Conservation (phyloP, 2,113 vertebrate genomes). For the Gorsachius goisagi region DNA sequence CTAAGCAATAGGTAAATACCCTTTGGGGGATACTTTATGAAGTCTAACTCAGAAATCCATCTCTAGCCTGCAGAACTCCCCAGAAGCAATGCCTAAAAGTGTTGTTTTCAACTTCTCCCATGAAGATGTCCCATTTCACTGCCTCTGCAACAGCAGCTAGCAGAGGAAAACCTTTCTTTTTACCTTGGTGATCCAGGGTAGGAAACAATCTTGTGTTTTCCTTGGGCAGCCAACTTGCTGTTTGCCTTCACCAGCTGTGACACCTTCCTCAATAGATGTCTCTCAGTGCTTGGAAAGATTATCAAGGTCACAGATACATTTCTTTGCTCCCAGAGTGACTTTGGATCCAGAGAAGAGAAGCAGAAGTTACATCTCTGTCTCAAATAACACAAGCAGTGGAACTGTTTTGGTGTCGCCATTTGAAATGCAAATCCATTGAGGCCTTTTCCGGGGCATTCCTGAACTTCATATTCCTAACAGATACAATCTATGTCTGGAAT, state of each 20-base stretch:
- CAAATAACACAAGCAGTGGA: background rate
- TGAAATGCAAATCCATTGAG: background rate
- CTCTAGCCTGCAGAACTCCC: background rate
- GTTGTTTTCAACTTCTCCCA: background rate
- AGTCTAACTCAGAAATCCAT: background rate
- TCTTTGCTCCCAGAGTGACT: background rate
- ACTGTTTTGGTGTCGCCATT: background rate
- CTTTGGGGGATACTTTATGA: background rate
- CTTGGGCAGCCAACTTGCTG: background rate
- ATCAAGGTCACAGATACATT: background rate
- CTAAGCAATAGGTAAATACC: background rate
- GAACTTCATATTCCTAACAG: background rate
- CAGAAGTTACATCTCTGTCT: background rate
- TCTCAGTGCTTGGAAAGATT: background rate
- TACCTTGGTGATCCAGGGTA: background rate
- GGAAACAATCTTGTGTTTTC: background rate
- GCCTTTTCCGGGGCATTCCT: background rate
- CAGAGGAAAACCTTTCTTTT: background rate
- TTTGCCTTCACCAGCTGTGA: background rate
- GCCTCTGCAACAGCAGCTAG: background rate
- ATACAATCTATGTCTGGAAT: background rate
- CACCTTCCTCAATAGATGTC: background rate
- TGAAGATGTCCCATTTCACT: background rate
- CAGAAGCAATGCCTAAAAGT: background rate
- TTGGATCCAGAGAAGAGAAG: background rate